Evolutionary conservation across 2,888 invertebrate species (phyloP).

Genomic region (Villa cingulata): DNA sequence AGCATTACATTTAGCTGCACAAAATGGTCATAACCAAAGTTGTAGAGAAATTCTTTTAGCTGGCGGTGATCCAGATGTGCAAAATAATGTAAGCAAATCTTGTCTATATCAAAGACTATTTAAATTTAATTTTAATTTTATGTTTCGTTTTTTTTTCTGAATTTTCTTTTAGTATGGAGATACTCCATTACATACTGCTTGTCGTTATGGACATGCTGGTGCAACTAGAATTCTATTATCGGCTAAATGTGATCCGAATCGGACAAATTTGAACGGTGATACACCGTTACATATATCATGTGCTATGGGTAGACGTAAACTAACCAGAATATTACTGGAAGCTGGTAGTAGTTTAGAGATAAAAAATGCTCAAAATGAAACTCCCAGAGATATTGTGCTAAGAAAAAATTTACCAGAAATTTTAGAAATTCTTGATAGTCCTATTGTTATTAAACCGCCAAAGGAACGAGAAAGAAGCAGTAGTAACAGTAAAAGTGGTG

Average conservation of each 20-base stretch:
- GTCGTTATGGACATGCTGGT: slow-evolving; percentile 91
- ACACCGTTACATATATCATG: slow-evolving; percentile 87
- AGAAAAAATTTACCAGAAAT: slow-evolving; percentile 80
- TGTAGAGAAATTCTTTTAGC: slow-evolving; percentile 77
- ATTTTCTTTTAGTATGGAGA: slow-evolving; percentile 87
- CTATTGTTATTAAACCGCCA: slow-evolving; percentile 29
- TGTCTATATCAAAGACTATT: no score
- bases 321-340: slow-evolving; percentile 79
- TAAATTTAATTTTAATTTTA: background rate
- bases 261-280: slow-evolving; percentile 92
- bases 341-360: slow-evolving; percentile 60
- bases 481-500: slow-evolving; percentile 11
- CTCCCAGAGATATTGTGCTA: slow-evolving; percentile 75
- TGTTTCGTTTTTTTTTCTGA: slow-evolving; percentile 7
- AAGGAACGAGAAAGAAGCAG: slow-evolving; percentile 22
- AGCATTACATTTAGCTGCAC: slow-evolving; percentile 86
- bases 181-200: slow-evolving; percentile 86
- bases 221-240: slow-evolving; percentile 88
- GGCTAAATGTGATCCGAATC: slow-evolving; percentile 71
- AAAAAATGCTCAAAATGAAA: slow-evolving; percentile 53
- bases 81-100: slow-evolving; percentile 63
- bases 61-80: slow-evolving; percentile 74
- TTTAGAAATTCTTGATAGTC: slow-evolving; percentile 55
- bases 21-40: slow-evolving; percentile 94
- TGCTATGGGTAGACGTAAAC: slow-evolving; percentile 83